Base-by-base conservation (phyloP, 2,888 invertebrate species). In the Pseudococcus jackbeardsleyi region DNA sequence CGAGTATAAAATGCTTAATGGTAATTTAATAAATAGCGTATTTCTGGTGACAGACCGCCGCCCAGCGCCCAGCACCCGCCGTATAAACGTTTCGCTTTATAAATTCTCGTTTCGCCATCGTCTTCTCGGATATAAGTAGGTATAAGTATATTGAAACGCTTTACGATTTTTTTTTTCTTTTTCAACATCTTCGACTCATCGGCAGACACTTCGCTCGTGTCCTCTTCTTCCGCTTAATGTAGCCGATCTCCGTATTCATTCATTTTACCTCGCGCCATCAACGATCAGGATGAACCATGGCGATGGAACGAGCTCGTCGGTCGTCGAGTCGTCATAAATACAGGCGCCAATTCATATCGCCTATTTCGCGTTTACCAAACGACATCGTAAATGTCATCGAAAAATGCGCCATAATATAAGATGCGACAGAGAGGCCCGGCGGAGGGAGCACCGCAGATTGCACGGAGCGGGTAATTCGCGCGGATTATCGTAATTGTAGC, bases 1-100 rank as follows among this genome's bases (percentile, higher is more conserved):
- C 64, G 22, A 64, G 64, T 64, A 64, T 64, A 64, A 64, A 64
- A 64, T 64, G 64, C 11, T 59, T 11, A 64, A 64, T 64, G 64
- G 64, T 64, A 64, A 64, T 64, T 64, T 64, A 19, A 64, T 64
- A 64, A 64, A 64, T 64, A 64, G 64, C 64, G 22, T 64, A 64
- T 64, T 64, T 64, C 64, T 64, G 64, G 64, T 64, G 64, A 64
- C 64, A 64, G 64, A 64, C 59, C 6, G n/a, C 59, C 19, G 59
- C n/a, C n/a, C 17, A n/a, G 7, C 12, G 17, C 59, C 1, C n/a
- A n/a, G 59, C 59, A 59, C 59, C 59, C 59, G 15, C 15, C 3
- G 59, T 8, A 5, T 59, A 59, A 59, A n/a, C n/a, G 59, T 59
- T 59, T 59, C 59, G 59, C 59, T 59, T 59, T 59, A 59, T 59